phyloP scores from a whole-genome alignment of 1,140 invertebrate genomes.

The Pissodes strobi region DNA sequence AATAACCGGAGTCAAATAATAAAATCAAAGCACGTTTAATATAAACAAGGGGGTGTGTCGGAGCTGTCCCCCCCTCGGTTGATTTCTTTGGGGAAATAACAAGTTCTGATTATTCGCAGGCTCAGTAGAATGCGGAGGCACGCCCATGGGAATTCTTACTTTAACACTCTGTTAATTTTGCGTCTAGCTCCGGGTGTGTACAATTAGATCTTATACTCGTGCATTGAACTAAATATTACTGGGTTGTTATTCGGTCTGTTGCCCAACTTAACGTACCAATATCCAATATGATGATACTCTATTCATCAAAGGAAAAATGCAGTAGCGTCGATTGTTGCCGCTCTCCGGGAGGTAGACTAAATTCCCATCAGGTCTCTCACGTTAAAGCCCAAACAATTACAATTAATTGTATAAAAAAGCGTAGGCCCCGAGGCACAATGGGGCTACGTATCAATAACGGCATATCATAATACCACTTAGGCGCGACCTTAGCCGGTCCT shows the following conservation, averaged over 20 bases:
- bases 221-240: too few relatives aligned
- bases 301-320: too few relatives aligned
- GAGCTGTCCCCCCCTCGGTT: background rate
- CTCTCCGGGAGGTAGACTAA: conserved; percentile 12
- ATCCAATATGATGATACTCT: too few relatives aligned
- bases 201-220: too few relatives aligned
- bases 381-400: conserved; percentile 22
- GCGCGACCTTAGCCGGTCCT: conserved; percentile 15
- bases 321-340: conserved; percentile 6
- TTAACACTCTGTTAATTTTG: background rate
- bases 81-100: conserved; percentile 26
- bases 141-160: conserved; percentile 1
- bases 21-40: conserved; percentile 28
- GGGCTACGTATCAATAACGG: conserved; percentile 17
- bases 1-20: conserved; percentile 14
- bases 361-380: conserved; percentile 2
- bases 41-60: conserved; percentile 10
- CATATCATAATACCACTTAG: conserved; percentile 20
- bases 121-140: background rate
- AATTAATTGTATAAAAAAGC: conserved; percentile 24
- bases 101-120: conserved; percentile 13
- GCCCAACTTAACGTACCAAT: too few relatives aligned
- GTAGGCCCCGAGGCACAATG: conserved; percentile 2
- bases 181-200: too few relatives aligned
- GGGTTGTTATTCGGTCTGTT: too few relatives aligned